Conservation (phyloP, 1,140 invertebrate species). For the Atta colombica region DNA sequence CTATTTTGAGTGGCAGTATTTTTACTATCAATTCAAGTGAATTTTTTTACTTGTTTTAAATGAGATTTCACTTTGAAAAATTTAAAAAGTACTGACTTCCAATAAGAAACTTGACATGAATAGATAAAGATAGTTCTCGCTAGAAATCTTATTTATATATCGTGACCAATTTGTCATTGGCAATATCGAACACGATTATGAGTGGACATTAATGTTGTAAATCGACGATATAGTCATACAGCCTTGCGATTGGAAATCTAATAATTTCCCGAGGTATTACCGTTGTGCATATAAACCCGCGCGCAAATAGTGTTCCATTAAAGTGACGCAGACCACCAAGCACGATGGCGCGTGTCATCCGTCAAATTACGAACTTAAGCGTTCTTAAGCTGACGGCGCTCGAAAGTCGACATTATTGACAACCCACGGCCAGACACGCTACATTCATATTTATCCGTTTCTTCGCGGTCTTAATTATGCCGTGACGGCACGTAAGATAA, state of each 20-base stretch:
- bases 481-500: background rate
- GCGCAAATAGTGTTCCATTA: constrained; percentile 44
- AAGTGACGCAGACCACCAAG: constrained; percentile 68
- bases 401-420: constrained; percentile 22
- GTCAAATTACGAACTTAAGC: constrained; percentile 64
- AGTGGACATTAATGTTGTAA: constrained; percentile 13
- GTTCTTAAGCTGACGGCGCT: background rate
- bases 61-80: no score
- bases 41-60: no score
- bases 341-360: constrained; percentile 68
- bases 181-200: constrained; percentile 11
- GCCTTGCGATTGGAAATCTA: constrained; percentile 31
- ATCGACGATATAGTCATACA: constrained; percentile 38
- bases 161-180: background rate
- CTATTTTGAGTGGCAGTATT: no score
- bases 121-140: background rate
- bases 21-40: no score
- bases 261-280: constrained; percentile 63
- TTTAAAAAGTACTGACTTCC: background rate
- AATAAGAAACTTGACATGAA: background rate
- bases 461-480: constrained; percentile 17
- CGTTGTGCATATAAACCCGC: constrained; percentile 64
- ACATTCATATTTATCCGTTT: constrained; percentile 5
- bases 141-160: background rate
- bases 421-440: background rate